Evolutionary conservation across 2,797 vertebrate species (phyloP), one percentile per base, ranked within the genome.

Genomic region (Sarcophilus harrisii): DNA sequence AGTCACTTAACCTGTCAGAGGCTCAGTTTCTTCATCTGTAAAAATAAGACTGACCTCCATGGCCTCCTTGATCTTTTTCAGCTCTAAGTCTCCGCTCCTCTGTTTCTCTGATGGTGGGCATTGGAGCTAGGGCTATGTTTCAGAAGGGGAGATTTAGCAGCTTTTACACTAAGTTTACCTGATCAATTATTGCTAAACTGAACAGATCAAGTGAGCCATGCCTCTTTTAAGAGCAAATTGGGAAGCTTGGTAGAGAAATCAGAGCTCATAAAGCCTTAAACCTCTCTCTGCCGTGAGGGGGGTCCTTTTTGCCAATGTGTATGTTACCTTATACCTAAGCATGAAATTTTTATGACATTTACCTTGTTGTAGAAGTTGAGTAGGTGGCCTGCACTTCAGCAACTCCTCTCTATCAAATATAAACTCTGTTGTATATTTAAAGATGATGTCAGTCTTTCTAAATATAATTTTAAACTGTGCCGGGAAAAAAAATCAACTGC

Each of bases 371-470:
- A 96, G 96, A 96, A 96, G 90, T 96, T 97, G 96, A 98, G 96
- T 97, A 97, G 97, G 97, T 96, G 98, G 97, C 92, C 38, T 96
- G 94, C 94, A 97, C 97, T 98, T 97, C 96, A 96, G 96, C 93
- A 97, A 95, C 96, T 97, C 97, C 94, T 97, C 96, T 93, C 95
- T 58, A 97, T 96, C 91, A 96, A 98, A 97, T 96, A 96, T 97
- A 97, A 96, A 96, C 94, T 97, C 94, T 95, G 96, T 95, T 96
- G 95, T 97, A 97, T 98, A 98, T 97, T 97, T 98, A 97, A 98
- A 97, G 96, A 98, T 98, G 98, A 98, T 97, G 97, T 98, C 97
- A 98, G 98, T 49, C 93, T 96, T 97, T 97, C 98, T 98, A 98
- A 97, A 98, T 98, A 98, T 98, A 98, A 96, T 97, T 97, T 96